A percentile compares a stretch with the other conserved stretches of the same genome.
Conservation (phyloP, 1,140 invertebrate genomes). For the Palaemon carinicauda region DNA sequence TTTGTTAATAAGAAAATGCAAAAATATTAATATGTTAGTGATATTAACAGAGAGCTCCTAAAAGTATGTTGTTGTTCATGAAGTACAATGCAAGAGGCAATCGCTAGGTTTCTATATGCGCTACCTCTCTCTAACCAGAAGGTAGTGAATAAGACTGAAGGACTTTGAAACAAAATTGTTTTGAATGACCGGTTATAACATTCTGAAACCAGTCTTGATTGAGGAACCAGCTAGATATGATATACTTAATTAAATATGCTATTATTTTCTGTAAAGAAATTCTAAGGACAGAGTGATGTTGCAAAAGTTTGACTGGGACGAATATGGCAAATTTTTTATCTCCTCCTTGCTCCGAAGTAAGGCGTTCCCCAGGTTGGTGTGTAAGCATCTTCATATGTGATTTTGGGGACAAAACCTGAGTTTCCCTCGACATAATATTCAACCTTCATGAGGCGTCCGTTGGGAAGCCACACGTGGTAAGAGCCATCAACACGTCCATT, state of each 20-base stretch:
- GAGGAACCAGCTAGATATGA: no score
- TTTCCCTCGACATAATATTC: slow-evolving; percentile 58
- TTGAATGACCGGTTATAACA: no score
- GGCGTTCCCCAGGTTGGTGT: slow-evolving; percentile 28
- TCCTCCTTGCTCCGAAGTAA: slow-evolving; percentile 8
- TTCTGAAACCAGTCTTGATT: no score
- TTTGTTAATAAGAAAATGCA: no score
- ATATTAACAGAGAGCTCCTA: no score
- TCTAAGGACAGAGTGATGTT: background rate
- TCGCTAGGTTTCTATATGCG: no score
- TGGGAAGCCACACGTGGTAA: slow-evolving; percentile 60
- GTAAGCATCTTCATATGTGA: slow-evolving; percentile 44
- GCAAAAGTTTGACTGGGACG: background rate
- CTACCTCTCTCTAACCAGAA: no score
- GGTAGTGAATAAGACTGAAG: no score
- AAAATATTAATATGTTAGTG: no score
- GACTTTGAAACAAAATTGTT: no score
- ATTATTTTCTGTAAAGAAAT: background rate
- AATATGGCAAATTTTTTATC: background rate
- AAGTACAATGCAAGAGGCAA: no score
- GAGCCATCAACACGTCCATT: slow-evolving; percentile 56
- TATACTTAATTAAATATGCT: background rate
- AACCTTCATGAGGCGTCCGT: slow-evolving; percentile 58
- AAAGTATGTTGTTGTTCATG: no score
- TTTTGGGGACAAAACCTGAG: slow-evolving; percentile 55